Base-by-base conservation (phyloP, 2,888 invertebrate genomes). In the Xestobium rufovillosum region DNA sequence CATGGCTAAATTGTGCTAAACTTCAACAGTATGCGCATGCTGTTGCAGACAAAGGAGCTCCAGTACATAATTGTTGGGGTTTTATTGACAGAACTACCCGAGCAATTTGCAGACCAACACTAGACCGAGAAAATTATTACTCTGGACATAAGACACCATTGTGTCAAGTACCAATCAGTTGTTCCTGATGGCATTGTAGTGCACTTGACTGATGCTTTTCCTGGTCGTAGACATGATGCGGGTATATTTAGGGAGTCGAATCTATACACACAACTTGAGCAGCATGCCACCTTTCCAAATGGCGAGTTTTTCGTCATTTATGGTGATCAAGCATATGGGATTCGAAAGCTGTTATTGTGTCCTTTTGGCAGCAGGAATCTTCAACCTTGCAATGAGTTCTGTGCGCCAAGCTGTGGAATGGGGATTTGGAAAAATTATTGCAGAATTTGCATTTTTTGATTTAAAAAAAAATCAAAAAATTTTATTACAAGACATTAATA, bases 111-210 rank as follows among this genome's bases (percentile, higher is more conserved):
- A 25, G 43, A 36, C 47, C 42, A 14, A 33, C 38, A 15, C 26
- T 39, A 15, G 14, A 49, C 12, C 44, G 45, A 28, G 36, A 49
- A 36, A 29, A 41, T 10, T 48, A 48, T 37, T 45, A 42, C 26
- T 45, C 45, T 9, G 45, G 42, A 11, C 49, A 47, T 31, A 48
- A 43, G 26, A 32, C 36, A 36, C n/a, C 46, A 48, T 29, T 47
- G 45, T 35, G 17, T 49, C 2, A 50, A 49, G 33, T 50, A 41
- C 36, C 47, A 48, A 31, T 48, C 41, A 9, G 42, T 50, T 13
- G 12, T 49, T 11, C 50, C 49, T 11, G 47, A 50, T 42, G 48
- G 45, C 8, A 41, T 48, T 30, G 36, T 43, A 12, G 34, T 41
- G 10, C 46, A 38, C 26, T 23, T 44, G 8, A 42, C 31, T 11